Evolutionary conservation across 2,113 vertebrate genomes (phyloP), one percentile per base, ranked within the genome.

Genomic region (Procavia capensis): DNA sequence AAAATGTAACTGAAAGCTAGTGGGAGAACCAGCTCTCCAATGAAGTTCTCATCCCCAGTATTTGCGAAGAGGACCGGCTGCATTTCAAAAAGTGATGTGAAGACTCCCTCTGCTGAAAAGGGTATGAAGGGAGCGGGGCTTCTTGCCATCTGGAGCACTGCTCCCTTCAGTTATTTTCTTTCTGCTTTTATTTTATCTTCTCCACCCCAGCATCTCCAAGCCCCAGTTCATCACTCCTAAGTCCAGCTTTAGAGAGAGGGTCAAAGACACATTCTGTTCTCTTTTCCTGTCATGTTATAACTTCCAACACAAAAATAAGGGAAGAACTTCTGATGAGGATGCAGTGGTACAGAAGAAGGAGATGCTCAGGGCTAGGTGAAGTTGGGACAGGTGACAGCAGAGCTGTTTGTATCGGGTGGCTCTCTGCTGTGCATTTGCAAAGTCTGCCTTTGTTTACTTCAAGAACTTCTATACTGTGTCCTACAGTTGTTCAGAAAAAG

Each of bases 1-100:
- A 45, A 95, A 64, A 93, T 31, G 79, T 34, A 79, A 41, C n/a
- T 64, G 45, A 72, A 39, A 91, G n/a, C 68, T 47, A 50, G 63
- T 24, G 16, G 39, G 43, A 81, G 64, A 76, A 45, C 10, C 13
- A 20, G 64, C 50, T 92, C 57, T 41, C 72, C 31, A 5, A 2
- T 1, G 64, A 72, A 63, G 31, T 27, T 34, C 22, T 34, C 45
- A 72, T 39, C 85, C 47, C 66, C 63, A 27, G 63, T 57, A 31
- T 36, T 47, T 41, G 31, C 27, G 39, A 57, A 34, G 86, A 70
- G 17, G 31, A 57, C 43, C 3, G 22, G 41, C 74, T 79, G 17
- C 10, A 10, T 78, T 63, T 79, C 9, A 0, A 34, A 2, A 47
- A 74, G 36, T 16, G 7, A 0, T 1, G 20, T 57, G 64, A 39